Base-by-base conservation (phyloP, 2,113 vertebrate species). In the Psittacara wagleri region DNA sequence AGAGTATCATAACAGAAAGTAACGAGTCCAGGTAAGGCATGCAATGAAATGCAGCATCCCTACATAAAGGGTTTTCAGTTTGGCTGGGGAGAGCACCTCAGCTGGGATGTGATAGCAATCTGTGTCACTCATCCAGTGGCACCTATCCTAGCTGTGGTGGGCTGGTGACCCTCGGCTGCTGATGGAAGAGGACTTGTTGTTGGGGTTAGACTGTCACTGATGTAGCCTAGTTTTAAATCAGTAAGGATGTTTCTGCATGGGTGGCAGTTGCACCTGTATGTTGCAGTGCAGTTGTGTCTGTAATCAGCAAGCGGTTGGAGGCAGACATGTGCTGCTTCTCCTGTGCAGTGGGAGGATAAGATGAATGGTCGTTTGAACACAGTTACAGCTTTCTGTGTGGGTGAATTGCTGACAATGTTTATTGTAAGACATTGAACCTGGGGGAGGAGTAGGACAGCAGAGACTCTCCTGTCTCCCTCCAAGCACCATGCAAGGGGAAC, bases 321-420 rank as follows among this genome's bases (percentile, higher is more conserved):
- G 4, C 51, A 84, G 55, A 75, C 1, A 3, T 67, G 19, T 49
- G 5, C 54, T 72, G 91, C 51, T 81, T 54, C n/a, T 81, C 43
- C 51, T 75, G 12, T 46, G 37, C 73, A 67, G 35, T 54, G 75
- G 76, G 62, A 89, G 33, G 20, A 48, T 75, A 75, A 86, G 61
- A 81, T 19, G 46, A 94, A 94, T 46, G 43, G 51, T 72, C 22
- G 6, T 52, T 88, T 81, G 68, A 95, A 84, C 41, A 77, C 31
- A 90, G 61, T 29, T 75, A 70, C 46, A 94, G 43, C 73, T 95
- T 92, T 88, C 73, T 72, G 69, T 86, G 73, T 86, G 77, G 64
- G 77, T 92, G 69, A 94, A 74, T 72, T 51, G 35, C 55, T 92
- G 80, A 67, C 4, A 3, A 28, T 83, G 51, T 93, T 94, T 88